These are phyloP conservation scores for Ceratosolen fusciceps DNA, from an alignment of 1,140 invertebrate species.

Conservation along the genomic window DNA sequence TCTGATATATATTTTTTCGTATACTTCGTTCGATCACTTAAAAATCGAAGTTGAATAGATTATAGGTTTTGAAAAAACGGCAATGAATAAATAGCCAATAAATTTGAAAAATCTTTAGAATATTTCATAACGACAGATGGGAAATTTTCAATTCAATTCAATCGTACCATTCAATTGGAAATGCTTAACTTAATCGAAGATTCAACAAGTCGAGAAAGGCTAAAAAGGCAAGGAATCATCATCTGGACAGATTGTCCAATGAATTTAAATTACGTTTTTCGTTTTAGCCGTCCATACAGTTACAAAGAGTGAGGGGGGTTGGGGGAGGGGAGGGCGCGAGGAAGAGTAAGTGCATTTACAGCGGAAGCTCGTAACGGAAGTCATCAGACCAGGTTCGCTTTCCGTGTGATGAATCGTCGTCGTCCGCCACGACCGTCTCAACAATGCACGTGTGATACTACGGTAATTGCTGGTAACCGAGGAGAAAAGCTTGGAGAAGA, in stretches of 20 bases:
- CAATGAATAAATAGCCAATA: no score
- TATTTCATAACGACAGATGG: no score
- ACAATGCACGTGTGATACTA: conserved; percentile 18
- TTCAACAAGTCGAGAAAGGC: neutral
- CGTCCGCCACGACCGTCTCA: conserved; percentile 2
- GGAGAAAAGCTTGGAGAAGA: no score
- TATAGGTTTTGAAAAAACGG: no score
- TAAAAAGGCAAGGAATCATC: neutral
- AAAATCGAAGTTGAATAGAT: no score
- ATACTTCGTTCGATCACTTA: no score
- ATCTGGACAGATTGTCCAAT: neutral
- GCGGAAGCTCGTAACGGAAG: conserved; percentile 56
- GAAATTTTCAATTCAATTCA: no score
- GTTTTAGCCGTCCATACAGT: neutral
- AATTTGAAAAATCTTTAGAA: no score
- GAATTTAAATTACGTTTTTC: conserved; percentile 44
- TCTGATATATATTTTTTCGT: no score
- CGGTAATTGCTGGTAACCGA: neutral
- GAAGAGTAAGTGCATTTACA: conserved; percentile 46
- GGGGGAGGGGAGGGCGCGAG: no score
- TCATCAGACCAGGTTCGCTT: conserved; percentile 49
- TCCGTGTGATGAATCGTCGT: conserved; percentile 24
- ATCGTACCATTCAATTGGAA: no score
- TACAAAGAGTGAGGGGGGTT: neutral
- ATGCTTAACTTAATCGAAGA: no score